These are phyloP conservation scores for Speoplatyrhinus poulsoni DNA, from an alignment of 2,113 vertebrate genomes.

Conservation along the genomic window DNA sequence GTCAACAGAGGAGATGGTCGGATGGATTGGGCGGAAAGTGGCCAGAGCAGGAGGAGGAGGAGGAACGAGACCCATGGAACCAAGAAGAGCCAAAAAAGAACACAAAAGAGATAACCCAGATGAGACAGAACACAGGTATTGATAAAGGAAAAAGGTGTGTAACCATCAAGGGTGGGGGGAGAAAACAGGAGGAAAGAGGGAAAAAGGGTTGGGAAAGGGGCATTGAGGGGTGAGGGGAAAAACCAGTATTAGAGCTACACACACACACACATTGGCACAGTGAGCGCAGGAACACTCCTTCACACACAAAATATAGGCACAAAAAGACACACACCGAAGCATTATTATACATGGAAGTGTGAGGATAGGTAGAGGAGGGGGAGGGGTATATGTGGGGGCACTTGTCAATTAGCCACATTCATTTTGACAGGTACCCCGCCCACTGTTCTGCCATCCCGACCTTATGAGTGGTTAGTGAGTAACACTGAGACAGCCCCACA, in stretches of 20 bases:
- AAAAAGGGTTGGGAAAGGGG: slow-evolving; percentile 19
- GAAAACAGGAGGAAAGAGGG: slow-evolving; percentile 43
- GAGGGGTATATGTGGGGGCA: slow-evolving; percentile 42
- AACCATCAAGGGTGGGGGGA: slow-evolving; percentile 64
- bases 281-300: slow-evolving; percentile 72
- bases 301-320: slow-evolving; percentile 58
- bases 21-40: slow-evolving; percentile 42
- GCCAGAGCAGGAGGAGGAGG: slow-evolving; percentile 21
- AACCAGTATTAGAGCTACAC: slow-evolving; percentile 78
- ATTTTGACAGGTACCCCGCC: slow-evolving; percentile 48
- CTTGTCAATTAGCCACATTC: slow-evolving; percentile 37
- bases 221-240: slow-evolving; percentile 63
- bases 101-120: slow-evolving; percentile 32
- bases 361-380: slow-evolving; percentile 62
- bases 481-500: slow-evolving; percentile 37
- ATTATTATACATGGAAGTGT: slow-evolving; percentile 67
- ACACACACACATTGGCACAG: slow-evolving; percentile 74
- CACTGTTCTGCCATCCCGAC: slow-evolving; percentile 61
- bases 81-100: slow-evolving; percentile 37
- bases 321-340: slow-evolving; percentile 67
- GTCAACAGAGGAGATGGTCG: slow-evolving; percentile 40
- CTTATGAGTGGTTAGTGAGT: slow-evolving; percentile 59
- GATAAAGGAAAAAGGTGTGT: slow-evolving; percentile 46
- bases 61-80: slow-evolving; percentile 24
- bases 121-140: background rate